A percentile compares a stretch with the other conserved stretches of the same genome.
phyloP scores from a whole-genome alignment of 2,888 invertebrate species.

The Leucophenga maculata region DNA sequence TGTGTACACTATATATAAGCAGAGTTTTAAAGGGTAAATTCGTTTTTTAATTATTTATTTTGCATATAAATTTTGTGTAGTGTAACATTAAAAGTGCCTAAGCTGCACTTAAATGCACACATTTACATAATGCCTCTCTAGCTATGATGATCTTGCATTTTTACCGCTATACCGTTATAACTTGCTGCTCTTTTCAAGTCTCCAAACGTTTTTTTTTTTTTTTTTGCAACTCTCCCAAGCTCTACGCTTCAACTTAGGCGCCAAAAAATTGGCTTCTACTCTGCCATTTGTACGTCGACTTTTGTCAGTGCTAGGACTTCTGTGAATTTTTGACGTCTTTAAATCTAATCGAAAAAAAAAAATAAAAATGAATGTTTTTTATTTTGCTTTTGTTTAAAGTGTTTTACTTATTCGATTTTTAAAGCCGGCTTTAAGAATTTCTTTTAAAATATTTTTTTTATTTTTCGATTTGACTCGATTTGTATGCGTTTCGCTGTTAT shows the following conservation, averaged over 20 bases:
- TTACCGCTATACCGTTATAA: background rate
- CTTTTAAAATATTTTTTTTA: constrained; percentile 1
- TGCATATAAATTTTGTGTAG: background rate
- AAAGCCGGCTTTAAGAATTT: constrained; percentile 37
- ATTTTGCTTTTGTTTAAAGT: constrained; percentile 46
- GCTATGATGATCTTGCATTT: background rate
- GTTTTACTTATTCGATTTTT: constrained; percentile 31
- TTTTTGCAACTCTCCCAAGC: background rate
- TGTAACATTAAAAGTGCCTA: background rate
- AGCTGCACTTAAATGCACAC: background rate
- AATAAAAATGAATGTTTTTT: constrained; percentile 10
- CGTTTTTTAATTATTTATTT: too few relatives aligned
- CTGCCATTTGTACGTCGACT: constrained; percentile 67
- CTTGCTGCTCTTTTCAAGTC: background rate
- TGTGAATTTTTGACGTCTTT: constrained; percentile 29
- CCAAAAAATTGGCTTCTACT: constrained; percentile 28
- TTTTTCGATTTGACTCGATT: constrained; percentile 37
- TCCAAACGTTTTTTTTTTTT: too few relatives aligned
- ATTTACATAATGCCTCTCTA: background rate
- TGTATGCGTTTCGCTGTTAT: constrained; percentile 18
- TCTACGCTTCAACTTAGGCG: background rate
- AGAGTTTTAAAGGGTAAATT: too few relatives aligned
- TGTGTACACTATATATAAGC: background rate
- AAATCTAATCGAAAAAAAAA: background rate
- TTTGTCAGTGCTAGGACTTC: constrained; percentile 58